Evolutionary conservation across 2,888 invertebrate genomes (phyloP), one percentile per base, ranked within the genome.

Genomic region (Tetropium fuscum): DNA sequence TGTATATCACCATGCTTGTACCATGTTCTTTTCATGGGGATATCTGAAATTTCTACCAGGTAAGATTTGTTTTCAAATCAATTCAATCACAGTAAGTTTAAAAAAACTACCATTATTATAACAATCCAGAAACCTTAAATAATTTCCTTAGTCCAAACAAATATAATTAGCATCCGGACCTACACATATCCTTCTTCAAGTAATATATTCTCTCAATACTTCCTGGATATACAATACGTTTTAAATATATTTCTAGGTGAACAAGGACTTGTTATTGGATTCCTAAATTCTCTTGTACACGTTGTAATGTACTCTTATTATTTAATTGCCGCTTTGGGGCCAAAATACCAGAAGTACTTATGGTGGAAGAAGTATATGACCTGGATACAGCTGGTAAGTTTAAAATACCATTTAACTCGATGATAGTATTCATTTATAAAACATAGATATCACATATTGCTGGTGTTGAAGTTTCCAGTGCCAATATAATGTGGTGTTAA

Each of bases 321-420:
- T 81, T 86, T 95, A 74, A 84, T 97, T 64, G 87, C 96, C 0
- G 95, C 94, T 0, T 85, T 96, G 59, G 97, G 97, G 3, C 95
- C 96, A 0, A 85, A 90, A 69, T 90, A 93, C 78, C 93, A 93
- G 79, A 94, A 94, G 77, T 94, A 92, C 77, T 83, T 97, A 13
- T 97, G 96, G 96, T 97, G 97, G 97, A 97, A 97, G 81, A 92
- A 88, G 74, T 93, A 97, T 80, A 87, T 97, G 74, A 97, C 97
- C 2, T 86, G 87, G 49, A 83, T 96, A 75, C 97, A 97, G 83
- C 86, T 97, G 83, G 91, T 94, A 81, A 66, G 56, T 10, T 20
- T 0, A n/a, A 36, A 15, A 15, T 38, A 27, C 36, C 10, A 36
- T n/a, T 36, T 3, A 10, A 3, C 13, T 13, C 1, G 3, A 36